A percentile compares a stretch with the other conserved stretches of the same genome.
These are phyloP conservation scores for Barbus barbus DNA, from an alignment of 2,113 vertebrate genomes.

Conservation along the genomic window DNA sequence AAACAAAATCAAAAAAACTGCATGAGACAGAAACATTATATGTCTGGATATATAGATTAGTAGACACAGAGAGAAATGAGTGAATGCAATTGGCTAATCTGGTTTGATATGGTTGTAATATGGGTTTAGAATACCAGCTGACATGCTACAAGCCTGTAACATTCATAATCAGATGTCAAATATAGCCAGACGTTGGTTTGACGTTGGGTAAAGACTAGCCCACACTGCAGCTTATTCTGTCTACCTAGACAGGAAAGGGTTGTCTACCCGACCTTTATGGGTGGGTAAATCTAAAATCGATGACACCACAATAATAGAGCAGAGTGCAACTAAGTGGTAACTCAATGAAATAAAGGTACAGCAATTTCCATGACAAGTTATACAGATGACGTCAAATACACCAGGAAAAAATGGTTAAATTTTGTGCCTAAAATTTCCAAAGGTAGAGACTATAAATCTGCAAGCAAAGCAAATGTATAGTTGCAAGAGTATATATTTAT, in stretches of 20 bases:
- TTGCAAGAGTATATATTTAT: background rate
- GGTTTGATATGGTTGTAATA: background rate
- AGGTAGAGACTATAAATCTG: background rate
- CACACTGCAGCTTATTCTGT: too few relatives aligned
- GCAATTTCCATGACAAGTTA: background rate
- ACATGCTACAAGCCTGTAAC: background rate
- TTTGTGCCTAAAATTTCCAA: background rate
- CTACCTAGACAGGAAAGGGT: background rate
- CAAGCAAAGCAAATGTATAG: background rate
- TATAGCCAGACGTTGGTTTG: background rate
- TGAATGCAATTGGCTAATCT: background rate
- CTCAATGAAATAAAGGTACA: background rate
- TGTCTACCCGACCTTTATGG: background rate
- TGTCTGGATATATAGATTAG: background rate
- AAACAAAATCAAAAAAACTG: background rate
- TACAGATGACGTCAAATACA: background rate
- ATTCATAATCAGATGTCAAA: background rate
- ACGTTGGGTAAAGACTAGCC: background rate
- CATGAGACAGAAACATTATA: background rate
- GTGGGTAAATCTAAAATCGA: conserved; percentile 1
- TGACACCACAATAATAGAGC: background rate
- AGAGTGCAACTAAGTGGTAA: background rate
- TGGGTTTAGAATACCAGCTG: background rate
- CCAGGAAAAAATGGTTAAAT: background rate
- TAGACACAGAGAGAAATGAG: conserved; percentile 1